Percentiles rank a stretch among this genome's conserved stretches.
phyloP scores from a whole-genome alignment of 2,797 vertebrate genomes.

The Mareca strepera region DNA sequence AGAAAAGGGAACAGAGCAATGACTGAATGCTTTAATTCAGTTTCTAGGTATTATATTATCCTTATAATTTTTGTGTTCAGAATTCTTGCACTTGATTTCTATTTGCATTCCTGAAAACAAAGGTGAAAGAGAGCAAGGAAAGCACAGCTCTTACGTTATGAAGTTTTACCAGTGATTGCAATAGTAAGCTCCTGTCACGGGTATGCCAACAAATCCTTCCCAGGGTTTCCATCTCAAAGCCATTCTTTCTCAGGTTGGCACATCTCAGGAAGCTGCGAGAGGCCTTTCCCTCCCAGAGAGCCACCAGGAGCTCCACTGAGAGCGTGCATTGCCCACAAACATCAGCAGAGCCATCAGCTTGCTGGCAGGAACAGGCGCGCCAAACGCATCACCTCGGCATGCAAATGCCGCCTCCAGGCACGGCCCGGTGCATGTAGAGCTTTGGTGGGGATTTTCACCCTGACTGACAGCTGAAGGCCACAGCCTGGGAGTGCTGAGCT shows the following conservation, averaged over 20 bases:
- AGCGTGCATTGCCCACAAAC: rapidly evolving
- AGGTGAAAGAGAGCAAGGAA: neutral
- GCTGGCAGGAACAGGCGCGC: neutral
- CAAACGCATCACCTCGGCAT: neutral
- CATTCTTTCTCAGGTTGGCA: neutral
- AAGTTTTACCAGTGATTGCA: neutral
- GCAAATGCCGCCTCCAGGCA: neutral
- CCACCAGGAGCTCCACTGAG: neutral
- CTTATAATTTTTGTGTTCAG: neutral
- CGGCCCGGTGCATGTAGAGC: rapidly evolving
- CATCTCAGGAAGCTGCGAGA: neutral
- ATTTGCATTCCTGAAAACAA: neutral
- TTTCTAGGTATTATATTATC: neutral
- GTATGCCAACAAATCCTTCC: neutral
- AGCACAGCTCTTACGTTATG: neutral
- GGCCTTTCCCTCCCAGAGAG: neutral
- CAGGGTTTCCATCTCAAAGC: neutral
- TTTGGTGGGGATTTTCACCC: neutral
- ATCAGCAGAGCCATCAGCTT: neutral
- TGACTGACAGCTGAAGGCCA: neutral
- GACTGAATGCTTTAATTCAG: neutral
- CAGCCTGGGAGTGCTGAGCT: neutral
- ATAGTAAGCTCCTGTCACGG: neutral
- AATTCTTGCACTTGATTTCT: neutral
- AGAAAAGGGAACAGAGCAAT: neutral